phyloP scores from a whole-genome alignment of 1,140 invertebrate genomes.

The Grapholita molesta region DNA sequence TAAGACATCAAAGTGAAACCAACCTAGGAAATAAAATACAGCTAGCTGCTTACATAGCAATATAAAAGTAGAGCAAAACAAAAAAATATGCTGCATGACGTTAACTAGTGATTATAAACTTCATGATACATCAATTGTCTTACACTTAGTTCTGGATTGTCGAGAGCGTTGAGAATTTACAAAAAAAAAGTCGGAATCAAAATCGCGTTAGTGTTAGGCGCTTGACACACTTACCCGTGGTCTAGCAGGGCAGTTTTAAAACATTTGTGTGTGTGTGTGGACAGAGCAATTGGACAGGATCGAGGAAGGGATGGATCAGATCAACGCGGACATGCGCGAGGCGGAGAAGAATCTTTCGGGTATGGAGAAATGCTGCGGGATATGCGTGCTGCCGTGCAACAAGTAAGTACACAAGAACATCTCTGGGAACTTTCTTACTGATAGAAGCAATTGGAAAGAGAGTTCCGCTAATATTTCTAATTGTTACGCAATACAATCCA shows the following conservation, averaged over 20 bases:
- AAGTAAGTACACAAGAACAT: conserved; percentile 83
- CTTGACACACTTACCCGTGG: conserved; percentile 37
- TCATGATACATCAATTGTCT: conserved; percentile 42
- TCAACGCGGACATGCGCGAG: conserved; percentile 99
- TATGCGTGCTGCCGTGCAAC: conserved; percentile 98
- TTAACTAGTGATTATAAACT: conserved; percentile 34
- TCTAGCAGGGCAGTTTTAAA: conserved; percentile 49
- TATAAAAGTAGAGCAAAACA: conserved; percentile 37
- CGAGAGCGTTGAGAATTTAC: conserved; percentile 78
- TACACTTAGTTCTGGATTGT: conserved; percentile 68
- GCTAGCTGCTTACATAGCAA: conserved; percentile 43
- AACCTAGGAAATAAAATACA: conserved; percentile 14
- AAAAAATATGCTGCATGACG: conserved; percentile 32
- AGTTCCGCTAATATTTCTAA: no score
- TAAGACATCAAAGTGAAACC: conserved; percentile 45
- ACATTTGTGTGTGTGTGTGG: conserved; percentile 58
- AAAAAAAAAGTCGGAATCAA: conserved; percentile 32
- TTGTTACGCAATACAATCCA: no score
- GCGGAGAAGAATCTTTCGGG: conserved; percentile 99
- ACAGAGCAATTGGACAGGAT: conserved; percentile 99
- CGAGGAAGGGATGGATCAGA: conserved; percentile 99
- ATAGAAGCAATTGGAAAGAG: no score
- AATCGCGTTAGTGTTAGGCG: conserved; percentile 50
- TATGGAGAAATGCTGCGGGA: conserved; percentile 99
- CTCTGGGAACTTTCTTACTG: no score